Conservation (phyloP, 2,888 invertebrate genomes). For the Drosophila melanocephala region DNA sequence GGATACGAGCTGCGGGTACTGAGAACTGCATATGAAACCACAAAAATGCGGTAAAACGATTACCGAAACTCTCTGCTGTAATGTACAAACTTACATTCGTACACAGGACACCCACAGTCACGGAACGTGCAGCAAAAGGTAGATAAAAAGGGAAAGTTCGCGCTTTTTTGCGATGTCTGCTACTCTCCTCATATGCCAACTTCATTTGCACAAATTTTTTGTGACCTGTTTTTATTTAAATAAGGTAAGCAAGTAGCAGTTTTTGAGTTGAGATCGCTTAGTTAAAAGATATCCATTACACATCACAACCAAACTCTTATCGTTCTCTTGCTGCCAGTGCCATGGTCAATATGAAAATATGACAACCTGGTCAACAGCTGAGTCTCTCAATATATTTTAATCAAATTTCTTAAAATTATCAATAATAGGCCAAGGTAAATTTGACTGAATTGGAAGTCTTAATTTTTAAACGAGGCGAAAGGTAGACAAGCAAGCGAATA, state of each 20-base stretch:
- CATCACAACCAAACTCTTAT: neutral
- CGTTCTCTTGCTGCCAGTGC: neutral
- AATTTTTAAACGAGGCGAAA: neutral
- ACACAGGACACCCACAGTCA: constrained; percentile 5
- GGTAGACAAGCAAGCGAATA: neutral
- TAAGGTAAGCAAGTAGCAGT: neutral
- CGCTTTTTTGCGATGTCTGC: constrained; percentile 1
- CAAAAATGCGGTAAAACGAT: constrained; percentile 72
- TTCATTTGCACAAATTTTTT: neutral
- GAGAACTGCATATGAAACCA: constrained; percentile 63
- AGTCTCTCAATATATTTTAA: neutral
- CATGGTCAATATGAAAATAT: neutral
- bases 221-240: neutral
- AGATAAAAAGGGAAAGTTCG: neutral
- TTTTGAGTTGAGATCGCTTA: neutral
- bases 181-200: neutral
- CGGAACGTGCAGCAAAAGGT: constrained; percentile 26
- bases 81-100: constrained; percentile 12
- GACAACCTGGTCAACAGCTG: neutral
- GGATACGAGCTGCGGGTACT: constrained; percentile 32
- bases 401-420: neutral
- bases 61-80: constrained; percentile 59
- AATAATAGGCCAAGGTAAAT: neutral
- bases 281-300: neutral
- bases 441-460: neutral